Evolutionary conservation across 2,113 vertebrate species (phyloP).

Genomic region (Mola mola): DNA sequence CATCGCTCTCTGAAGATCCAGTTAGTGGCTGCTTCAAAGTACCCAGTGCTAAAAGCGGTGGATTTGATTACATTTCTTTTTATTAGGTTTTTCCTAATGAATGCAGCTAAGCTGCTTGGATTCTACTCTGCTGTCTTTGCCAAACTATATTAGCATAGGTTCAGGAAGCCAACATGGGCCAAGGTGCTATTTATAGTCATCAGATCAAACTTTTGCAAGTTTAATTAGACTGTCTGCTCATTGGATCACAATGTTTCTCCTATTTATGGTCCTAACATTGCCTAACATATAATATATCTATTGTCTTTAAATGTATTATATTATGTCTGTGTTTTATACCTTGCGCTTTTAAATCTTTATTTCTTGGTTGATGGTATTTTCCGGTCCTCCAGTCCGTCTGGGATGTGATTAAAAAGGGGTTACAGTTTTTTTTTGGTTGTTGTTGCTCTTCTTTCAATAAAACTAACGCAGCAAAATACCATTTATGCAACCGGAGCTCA

Average conservation of each 20-base stretch:
- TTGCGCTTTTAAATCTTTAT: too few species aligned
- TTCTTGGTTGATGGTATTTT: too few species aligned
- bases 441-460: too few species aligned
- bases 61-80: constrained; percentile 80
- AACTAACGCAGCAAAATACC: too few species aligned
- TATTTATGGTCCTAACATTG: background rate
- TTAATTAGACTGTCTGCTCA: constrained; percentile 13
- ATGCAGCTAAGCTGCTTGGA: constrained; percentile 63
- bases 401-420: too few species aligned
- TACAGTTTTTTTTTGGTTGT: too few species aligned
- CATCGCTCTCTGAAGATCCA: constrained; percentile 63
- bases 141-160: constrained; percentile 67
- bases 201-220: constrained; percentile 29
- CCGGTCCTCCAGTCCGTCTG: too few species aligned
- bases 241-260: background rate
- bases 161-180: constrained; percentile 59
- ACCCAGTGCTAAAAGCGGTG: constrained; percentile 74
- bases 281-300: too few species aligned
- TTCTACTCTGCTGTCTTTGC: constrained; percentile 64
- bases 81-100: constrained; percentile 81
- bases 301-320: too few species aligned
- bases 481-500: too few species aligned
- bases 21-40: constrained; percentile 68
- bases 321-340: background rate
- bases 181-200: constrained; percentile 50